Conservation (phyloP, 2,113 vertebrate genomes). For the Mus spicilegus region DNA sequence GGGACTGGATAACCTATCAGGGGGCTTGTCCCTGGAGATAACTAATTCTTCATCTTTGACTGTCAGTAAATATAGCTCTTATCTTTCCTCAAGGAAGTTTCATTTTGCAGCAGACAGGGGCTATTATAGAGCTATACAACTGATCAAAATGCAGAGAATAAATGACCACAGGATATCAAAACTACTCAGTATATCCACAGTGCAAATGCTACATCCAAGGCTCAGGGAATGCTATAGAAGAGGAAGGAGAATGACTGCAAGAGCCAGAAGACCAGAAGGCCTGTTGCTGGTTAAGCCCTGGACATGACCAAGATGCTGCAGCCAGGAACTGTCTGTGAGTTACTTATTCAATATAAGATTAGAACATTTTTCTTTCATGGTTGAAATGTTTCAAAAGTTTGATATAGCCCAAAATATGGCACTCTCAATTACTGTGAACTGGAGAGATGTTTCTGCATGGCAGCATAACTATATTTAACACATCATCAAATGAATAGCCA, state of each 20-base stretch:
- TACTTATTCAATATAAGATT: not conserved
- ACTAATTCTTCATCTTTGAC: not conserved
- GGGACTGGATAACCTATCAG: not conserved
- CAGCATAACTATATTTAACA: not conserved
- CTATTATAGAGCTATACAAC: not conserved
- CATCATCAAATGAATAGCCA: not conserved
- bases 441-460: not conserved
- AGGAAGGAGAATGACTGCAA: not conserved
- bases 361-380: not conserved
- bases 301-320: not conserved
- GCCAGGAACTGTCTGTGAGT: not conserved
- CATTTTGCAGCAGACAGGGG: not conserved
- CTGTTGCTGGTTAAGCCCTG: not conserved
- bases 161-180: not conserved
- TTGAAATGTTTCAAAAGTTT: not conserved
- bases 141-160: not conserved
- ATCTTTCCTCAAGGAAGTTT: not conserved
- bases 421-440: not conserved
- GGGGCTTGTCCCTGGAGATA: not conserved
- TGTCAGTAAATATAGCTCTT: not conserved
- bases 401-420: not conserved
- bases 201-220: not conserved
- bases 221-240: not conserved
- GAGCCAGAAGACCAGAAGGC: too few species aligned
- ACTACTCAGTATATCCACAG: not conserved